phyloP scores from a whole-genome alignment of 64 coral and sea anemone species.

The Dendronephthya gigantea region DNA sequence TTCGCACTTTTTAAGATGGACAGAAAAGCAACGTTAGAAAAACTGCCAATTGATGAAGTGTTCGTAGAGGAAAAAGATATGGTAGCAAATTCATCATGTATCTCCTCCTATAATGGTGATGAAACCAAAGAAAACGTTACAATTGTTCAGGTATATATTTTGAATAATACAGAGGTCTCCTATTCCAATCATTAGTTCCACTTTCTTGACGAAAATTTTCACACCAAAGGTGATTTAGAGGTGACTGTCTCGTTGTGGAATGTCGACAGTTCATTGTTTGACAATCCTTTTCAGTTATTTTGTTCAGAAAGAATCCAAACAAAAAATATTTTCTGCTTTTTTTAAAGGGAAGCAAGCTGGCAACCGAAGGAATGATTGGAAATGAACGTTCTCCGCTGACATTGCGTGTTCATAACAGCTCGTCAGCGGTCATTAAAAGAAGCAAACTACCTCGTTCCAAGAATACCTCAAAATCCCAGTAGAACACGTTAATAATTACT shows the following conservation, averaged over 20 bases:
- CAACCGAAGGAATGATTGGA: background rate
- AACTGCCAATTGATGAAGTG: too few species aligned
- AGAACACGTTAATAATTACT: background rate
- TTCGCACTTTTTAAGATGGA: too few species aligned
- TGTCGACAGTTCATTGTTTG: too few species aligned
- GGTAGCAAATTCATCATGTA: background rate
- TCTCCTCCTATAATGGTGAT: background rate
- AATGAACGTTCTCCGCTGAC: background rate
- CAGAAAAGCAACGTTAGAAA: too few species aligned
- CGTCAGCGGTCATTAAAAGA: background rate
- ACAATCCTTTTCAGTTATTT: too few species aligned
- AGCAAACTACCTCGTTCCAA: background rate
- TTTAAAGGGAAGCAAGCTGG: background rate
- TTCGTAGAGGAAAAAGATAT: too few species aligned
- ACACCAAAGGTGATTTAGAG: too few species aligned
- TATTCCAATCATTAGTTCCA: too few species aligned
- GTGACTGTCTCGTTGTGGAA: too few species aligned
- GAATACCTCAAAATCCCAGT: background rate
- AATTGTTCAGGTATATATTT: background rate
- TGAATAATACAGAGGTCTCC: too few species aligned
- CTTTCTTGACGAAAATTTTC: too few species aligned
- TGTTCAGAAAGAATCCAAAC: too few species aligned
- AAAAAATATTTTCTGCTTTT: background rate
- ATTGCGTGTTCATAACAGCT: background rate
- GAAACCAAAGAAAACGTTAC: background rate